Base-by-base conservation (phyloP, 2,888 invertebrate species). In the Drosophila conformis region DNA sequence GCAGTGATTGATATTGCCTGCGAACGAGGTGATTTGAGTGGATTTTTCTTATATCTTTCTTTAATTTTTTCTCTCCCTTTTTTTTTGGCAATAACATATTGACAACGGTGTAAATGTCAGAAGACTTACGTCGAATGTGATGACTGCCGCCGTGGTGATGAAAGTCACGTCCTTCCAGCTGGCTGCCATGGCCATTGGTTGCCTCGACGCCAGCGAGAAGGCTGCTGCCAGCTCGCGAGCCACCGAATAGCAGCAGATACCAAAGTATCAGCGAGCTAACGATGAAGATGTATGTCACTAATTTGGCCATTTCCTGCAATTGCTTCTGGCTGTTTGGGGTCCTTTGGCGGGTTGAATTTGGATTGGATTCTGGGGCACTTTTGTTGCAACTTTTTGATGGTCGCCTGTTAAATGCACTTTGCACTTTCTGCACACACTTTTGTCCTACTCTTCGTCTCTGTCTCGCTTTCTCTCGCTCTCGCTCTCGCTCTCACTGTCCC, bases 1-100 rank as follows among this genome's bases (percentile, higher is more conserved):
- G 78, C 92, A 92, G 80, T 92, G 92, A 82, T 93, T 91, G 59
- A 92, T 87, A 77, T 92, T 92, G 62, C 92, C 92, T 92, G 68
- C 8, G 56, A 29, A 27, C 15, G 40, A 15, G 15, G 8, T 49
- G 29, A 38, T 31, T 52, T 31, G 13, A 40, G 40, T 13, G 31
- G 10, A 4, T n/a, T 56, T 33, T 25, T 25, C n/a, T 6, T 25
- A 42, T 10, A 13, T 31, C 8, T 33, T 33, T 21, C 1, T 15
- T 21, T 4, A 2, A 15, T 25, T 25, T 25, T 1, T 46, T 7
- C 1, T 25, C 33, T 33, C 33, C 6, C 4, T 27, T 8, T 10
- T 18, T 27, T 15, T 31, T 42, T 31, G 25, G 31, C 18, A 33
- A n/a, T 4, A 29, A 49, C 7, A 18, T 36, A 36, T 15, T 18